phyloP scores from a whole-genome alignment of 2,888 invertebrate species.

The Podotricha telesiphe region DNA sequence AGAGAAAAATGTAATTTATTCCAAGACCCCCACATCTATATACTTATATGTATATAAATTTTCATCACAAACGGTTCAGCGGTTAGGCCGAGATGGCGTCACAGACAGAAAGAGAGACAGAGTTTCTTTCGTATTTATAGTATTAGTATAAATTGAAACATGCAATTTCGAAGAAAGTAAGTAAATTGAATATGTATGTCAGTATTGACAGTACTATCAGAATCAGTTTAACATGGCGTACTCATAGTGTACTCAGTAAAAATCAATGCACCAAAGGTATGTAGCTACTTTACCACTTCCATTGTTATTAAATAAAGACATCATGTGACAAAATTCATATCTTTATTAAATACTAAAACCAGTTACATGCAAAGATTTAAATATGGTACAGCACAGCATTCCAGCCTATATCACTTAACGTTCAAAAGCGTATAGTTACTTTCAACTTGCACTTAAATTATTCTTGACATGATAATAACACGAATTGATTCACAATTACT shows the following conservation, averaged over 20 bases:
- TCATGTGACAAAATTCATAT: constrained; percentile 5
- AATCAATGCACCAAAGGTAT: neutral
- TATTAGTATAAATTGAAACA: too few relatives aligned
- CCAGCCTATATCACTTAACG: constrained; percentile 65
- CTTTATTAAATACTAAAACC: constrained; percentile 19
- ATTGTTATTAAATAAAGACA: neutral
- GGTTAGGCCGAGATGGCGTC: too few relatives aligned
- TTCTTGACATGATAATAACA: constrained; percentile 78
- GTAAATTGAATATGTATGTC: too few relatives aligned
- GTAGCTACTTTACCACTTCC: neutral
- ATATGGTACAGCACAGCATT: constrained; percentile 39
- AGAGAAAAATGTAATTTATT: too few relatives aligned
- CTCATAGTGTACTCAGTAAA: neutral
- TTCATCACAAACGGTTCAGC: too few relatives aligned
- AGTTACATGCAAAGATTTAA: constrained; percentile 15
- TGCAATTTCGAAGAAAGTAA: too few relatives aligned
- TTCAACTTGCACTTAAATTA: constrained; percentile 59
- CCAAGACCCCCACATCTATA: too few relatives aligned
- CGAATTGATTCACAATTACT: constrained; percentile 75
- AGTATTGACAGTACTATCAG: too few relatives aligned
- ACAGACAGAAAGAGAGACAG: too few relatives aligned
- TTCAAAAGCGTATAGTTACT: constrained; percentile 53
- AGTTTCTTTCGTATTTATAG: too few relatives aligned
- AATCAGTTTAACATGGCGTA: too few relatives aligned
- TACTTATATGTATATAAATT: too few relatives aligned